Percentiles rank a stretch among this genome's conserved stretches.
phyloP scores from a whole-genome alignment of 2,113 vertebrate species.

The Dissostichus mawsoni region DNA sequence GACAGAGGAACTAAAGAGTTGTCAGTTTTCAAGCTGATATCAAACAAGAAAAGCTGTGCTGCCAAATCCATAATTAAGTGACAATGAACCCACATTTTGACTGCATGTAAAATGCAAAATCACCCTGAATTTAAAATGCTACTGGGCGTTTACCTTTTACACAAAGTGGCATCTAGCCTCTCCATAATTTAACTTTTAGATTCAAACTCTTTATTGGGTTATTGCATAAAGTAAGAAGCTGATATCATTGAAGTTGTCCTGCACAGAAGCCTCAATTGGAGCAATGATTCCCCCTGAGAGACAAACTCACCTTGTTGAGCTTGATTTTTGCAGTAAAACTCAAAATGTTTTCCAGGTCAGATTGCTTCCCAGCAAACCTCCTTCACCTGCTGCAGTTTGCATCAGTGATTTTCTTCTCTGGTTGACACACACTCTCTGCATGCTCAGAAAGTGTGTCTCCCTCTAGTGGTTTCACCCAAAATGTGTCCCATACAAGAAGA shows the following conservation, averaged over 20 bases:
- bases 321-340: neutral
- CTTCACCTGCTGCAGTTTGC: constrained; percentile 55
- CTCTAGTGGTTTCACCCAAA: constrained; percentile 68
- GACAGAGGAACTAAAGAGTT: neutral
- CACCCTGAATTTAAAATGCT: neutral
- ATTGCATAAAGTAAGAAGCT: neutral
- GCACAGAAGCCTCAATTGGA: neutral
- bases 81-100: neutral
- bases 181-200: too few relatives aligned
- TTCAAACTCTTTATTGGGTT: too few relatives aligned
- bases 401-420: constrained; percentile 22
- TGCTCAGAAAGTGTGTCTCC: constrained; percentile 38
- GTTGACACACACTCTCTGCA: neutral
- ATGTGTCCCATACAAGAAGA: neutral
- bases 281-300: neutral
- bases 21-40: neutral
- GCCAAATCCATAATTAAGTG: neutral
- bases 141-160: neutral
- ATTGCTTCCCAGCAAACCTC: constrained; percentile 1
- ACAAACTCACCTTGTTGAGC: constrained; percentile 46
- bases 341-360: constrained; percentile 18
- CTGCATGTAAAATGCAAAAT: neutral
- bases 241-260: neutral
- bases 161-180: neutral
- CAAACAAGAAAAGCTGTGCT: neutral